phyloP scores from a whole-genome alignment of 2,888 invertebrate species.

The Drosophila paramelanica region DNA sequence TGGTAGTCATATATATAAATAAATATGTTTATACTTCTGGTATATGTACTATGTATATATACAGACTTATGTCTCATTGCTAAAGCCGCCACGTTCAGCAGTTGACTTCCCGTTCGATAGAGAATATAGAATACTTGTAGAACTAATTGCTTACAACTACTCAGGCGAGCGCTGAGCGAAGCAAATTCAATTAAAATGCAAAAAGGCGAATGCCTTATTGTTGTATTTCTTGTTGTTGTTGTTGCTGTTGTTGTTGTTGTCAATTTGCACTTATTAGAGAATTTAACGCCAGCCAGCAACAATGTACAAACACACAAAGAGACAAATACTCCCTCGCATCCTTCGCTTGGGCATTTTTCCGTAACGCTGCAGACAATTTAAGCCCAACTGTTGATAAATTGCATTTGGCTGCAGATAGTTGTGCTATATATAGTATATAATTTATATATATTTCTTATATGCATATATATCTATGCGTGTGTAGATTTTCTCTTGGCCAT shows the following conservation, averaged over 20 bases:
- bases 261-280: conserved; percentile 70
- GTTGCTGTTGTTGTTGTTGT: conserved; percentile 34
- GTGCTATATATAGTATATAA: conserved; percentile 24
- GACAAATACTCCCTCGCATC: conserved; percentile 38
- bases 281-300: conserved; percentile 46
- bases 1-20: conserved; percentile 1
- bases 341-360: conserved; percentile 61
- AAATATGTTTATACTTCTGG: conserved; percentile 21
- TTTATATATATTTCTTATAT: conserved; percentile 4
- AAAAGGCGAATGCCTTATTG: conserved; percentile 44
- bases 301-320: not conserved
- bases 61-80: conserved; percentile 26
- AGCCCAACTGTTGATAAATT: conserved; percentile 79
- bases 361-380: conserved; percentile 74
- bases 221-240: conserved; percentile 17
- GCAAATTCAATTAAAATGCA: conserved; percentile 75
- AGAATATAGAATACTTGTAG: conserved; percentile 10
- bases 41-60: conserved; percentile 11
- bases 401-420: conserved; percentile 70
- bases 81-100: conserved; percentile 56
- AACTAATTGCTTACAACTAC: conserved; percentile 37
- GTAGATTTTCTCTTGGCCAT: conserved; percentile 43
- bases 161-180: conserved; percentile 4
- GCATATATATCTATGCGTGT: conserved; percentile 1
- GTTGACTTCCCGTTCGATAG: conserved; percentile 69